Conservation (phyloP, 1,140 invertebrate genomes). For the Trichonephila inaurata region DNA sequence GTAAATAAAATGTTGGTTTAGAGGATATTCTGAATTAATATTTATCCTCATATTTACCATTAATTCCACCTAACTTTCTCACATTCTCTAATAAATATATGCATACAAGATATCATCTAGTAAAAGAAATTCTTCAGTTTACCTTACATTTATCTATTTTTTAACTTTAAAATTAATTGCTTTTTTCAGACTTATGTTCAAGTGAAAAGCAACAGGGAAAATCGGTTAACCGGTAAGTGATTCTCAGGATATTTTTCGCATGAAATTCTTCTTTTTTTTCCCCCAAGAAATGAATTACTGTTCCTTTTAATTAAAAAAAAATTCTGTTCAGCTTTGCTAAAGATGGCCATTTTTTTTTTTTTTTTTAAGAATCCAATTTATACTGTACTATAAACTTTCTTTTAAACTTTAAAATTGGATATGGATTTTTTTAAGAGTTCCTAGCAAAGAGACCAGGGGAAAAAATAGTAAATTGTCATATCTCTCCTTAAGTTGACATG, state of each 20-base stretch:
- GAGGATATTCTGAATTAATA: too few species aligned
- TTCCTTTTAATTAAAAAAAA: constrained; percentile 16
- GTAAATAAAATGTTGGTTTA: too few species aligned
- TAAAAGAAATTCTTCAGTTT: too few species aligned
- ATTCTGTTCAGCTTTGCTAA: not conserved
- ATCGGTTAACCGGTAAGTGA: constrained; percentile 83
- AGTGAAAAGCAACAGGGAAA: constrained; percentile 89
- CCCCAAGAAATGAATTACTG: not conserved
- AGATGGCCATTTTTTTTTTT: constrained; percentile 19
- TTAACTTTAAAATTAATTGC: constrained; percentile 12
- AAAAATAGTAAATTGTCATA: constrained; percentile 30
- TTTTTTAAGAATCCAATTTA: not conserved
- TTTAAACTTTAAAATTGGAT: constrained; percentile 68
- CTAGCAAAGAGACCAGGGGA: not conserved
- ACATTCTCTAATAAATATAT: too few species aligned
- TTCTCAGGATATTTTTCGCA: not conserved
- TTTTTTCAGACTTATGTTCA: constrained; percentile 83
- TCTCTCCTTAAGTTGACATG: constrained; percentile 28
- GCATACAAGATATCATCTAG: too few species aligned
- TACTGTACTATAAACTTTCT: not conserved
- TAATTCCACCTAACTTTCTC: too few species aligned
- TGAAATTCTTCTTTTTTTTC: not conserved
- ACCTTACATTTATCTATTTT: not conserved
- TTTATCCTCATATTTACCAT: too few species aligned
- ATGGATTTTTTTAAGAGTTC: constrained; percentile 47